These are phyloP conservation scores for Clitarchus hookeri DNA, from an alignment of 2,888 invertebrate genomes.

Conservation along the genomic window DNA sequence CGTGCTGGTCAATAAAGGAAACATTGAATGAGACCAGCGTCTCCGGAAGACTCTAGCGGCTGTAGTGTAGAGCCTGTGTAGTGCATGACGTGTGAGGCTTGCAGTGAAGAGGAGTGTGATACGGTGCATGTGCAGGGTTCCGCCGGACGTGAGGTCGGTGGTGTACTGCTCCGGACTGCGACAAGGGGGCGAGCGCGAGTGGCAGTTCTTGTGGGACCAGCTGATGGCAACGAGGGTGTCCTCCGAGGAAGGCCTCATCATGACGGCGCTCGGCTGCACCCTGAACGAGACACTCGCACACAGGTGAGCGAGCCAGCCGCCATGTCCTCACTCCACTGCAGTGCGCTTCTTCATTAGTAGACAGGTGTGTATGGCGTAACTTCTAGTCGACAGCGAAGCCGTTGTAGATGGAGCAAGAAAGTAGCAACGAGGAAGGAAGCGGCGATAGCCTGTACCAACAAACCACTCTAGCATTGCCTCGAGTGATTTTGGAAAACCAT, in stretches of 20 bases:
- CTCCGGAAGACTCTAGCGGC: too few species aligned
- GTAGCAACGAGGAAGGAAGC: too few species aligned
- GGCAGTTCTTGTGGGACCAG: conserved; percentile 74
- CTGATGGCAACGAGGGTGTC: conserved; percentile 69
- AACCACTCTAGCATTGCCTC: too few species aligned
- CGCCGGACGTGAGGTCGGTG: conserved; percentile 69
- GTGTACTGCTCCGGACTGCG: conserved; percentile 77
- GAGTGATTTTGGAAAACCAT: too few species aligned
- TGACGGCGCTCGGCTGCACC: conserved; percentile 71
- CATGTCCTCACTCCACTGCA: too few species aligned
- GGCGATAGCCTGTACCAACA: too few species aligned
- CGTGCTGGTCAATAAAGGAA: too few species aligned
- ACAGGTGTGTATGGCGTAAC: too few species aligned
- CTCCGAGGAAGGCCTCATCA: conserved; percentile 67
- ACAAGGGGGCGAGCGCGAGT: conserved; percentile 69
- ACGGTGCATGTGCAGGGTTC: conserved; percentile 55
- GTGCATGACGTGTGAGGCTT: neutral
- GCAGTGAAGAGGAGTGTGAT: neutral
- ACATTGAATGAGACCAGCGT: too few species aligned
- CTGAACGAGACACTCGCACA: conserved; percentile 59
- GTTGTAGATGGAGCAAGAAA: too few species aligned
- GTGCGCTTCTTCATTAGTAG: too few species aligned
- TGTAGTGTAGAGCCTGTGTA: neutral
- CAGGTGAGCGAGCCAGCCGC: conserved; percentile 55
- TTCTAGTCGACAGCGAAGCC: too few species aligned